Evolutionary conservation across 2,113 vertebrate genomes (phyloP).

Genomic region (Myiopsitta monachus): DNA sequence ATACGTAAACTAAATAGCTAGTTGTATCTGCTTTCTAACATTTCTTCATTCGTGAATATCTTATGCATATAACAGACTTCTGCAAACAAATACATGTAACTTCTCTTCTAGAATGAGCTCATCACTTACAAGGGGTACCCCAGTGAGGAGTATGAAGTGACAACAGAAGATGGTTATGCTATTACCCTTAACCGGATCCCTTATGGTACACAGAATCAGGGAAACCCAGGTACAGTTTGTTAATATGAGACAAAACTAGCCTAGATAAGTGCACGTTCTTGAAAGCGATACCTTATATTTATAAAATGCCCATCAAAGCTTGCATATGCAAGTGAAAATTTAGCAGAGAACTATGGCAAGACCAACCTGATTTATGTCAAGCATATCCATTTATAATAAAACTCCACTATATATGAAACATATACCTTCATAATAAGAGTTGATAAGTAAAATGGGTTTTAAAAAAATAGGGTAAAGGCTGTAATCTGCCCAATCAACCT

Average conservation of each 20-base stretch:
- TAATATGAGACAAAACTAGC: neutral
- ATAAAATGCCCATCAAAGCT: neutral
- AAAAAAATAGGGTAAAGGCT: neutral
- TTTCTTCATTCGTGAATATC: neutral
- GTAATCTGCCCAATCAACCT: neutral
- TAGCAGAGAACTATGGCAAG: neutral
- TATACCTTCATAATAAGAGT: neutral
- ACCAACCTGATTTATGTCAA: neutral
- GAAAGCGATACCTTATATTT: neutral
- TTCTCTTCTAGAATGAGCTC: neutral
- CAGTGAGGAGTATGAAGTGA: neutral
- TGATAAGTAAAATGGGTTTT: neutral
- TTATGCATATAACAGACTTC: neutral
- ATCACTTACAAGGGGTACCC: conserved; percentile 28
- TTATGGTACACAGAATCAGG: neutral
- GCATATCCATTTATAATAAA: neutral
- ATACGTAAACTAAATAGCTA: neutral
- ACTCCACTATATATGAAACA: neutral
- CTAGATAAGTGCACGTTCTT: neutral
- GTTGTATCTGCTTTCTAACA: neutral
- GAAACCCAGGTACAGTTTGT: neutral
- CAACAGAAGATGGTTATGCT: conserved; percentile 22
- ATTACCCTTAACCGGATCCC: conserved; percentile 34
- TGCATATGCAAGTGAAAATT: neutral
- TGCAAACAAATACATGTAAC: neutral